These are phyloP conservation scores for Zeugodacus cucurbitae DNA, from an alignment of 1,140 invertebrate genomes.

Conservation along the genomic window DNA sequence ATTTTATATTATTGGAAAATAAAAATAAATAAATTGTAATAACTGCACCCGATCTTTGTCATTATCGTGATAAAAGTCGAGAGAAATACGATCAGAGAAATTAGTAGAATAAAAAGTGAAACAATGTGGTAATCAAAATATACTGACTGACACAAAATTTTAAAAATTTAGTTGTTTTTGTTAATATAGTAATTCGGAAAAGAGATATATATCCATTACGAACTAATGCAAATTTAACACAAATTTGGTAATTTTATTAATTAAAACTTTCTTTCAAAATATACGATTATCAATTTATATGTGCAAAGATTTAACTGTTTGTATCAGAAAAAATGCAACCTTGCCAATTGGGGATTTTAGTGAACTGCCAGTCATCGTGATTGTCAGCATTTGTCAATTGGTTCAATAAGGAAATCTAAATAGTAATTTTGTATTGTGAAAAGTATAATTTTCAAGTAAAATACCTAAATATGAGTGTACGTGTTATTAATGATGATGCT, in stretches of 20 bases:
- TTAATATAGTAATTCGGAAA: too few species aligned
- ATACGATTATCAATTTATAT: neutral
- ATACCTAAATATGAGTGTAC: conserved; percentile 56
- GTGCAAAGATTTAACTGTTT: neutral
- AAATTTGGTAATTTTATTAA: neutral
- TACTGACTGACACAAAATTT: neutral
- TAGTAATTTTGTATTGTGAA: neutral
- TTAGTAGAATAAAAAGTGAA: neutral
- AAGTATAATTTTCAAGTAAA: neutral
- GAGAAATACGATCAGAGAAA: neutral
- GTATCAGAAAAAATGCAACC: neutral
- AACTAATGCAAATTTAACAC: neutral
- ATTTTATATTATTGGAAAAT: neutral
- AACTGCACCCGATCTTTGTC: neutral
- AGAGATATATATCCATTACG: too few species aligned
- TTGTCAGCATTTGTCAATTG: neutral
- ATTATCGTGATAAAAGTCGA: neutral
- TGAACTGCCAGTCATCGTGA: conserved; percentile 34
- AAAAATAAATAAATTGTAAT: neutral
- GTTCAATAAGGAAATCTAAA: neutral
- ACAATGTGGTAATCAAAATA: neutral
- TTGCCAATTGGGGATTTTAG: neutral
- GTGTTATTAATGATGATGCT: conserved; percentile 72
- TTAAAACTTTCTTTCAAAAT: neutral
- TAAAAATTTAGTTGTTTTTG: neutral